Evolutionary conservation across 92 coral and sea anemone species (phyloP).

Genomic region (Siderastrea siderea): DNA sequence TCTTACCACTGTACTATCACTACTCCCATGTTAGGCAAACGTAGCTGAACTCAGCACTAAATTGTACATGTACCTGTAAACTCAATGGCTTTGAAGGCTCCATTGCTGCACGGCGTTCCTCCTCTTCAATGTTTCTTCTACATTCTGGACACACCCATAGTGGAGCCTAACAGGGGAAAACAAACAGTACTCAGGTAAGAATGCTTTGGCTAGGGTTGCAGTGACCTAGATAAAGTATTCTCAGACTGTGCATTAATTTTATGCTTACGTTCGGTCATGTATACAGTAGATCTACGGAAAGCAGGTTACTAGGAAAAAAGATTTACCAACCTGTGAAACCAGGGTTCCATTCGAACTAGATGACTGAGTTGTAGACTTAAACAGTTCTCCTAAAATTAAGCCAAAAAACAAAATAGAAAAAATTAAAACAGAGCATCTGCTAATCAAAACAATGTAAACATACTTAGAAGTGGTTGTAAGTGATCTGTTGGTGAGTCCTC

Average conservation of each 20-base stretch:
- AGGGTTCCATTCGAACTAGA: conserved; percentile 17
- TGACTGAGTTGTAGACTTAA: conserved; percentile 15
- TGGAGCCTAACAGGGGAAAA: conserved; percentile 59
- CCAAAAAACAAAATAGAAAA: neutral
- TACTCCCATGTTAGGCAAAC: too few relatives aligned
- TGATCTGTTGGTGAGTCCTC: too few relatives aligned
- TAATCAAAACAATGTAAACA: neutral
- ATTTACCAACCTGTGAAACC: conserved; percentile 25
- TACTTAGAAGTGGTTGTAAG: too few relatives aligned
- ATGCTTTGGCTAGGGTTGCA: neutral
- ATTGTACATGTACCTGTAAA: neutral
- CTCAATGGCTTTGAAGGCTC: conserved; percentile 67
- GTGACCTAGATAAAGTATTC: too few relatives aligned
- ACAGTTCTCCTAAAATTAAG: conserved; percentile 16
- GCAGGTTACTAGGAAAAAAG: neutral
- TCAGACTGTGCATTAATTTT: neutral
- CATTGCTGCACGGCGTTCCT: conserved; percentile 73
- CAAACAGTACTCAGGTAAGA: neutral
- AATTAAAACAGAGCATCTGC: neutral
- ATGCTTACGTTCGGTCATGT: neutral
- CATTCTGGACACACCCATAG: conserved; percentile 92
- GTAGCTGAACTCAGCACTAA: too few relatives aligned
- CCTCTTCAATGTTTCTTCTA: conserved; percentile 81
- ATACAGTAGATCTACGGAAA: neutral
- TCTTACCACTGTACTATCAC: too few relatives aligned